Evolutionary conservation across 2,113 vertebrate species (phyloP).

Genomic region (Pica pica): DNA sequence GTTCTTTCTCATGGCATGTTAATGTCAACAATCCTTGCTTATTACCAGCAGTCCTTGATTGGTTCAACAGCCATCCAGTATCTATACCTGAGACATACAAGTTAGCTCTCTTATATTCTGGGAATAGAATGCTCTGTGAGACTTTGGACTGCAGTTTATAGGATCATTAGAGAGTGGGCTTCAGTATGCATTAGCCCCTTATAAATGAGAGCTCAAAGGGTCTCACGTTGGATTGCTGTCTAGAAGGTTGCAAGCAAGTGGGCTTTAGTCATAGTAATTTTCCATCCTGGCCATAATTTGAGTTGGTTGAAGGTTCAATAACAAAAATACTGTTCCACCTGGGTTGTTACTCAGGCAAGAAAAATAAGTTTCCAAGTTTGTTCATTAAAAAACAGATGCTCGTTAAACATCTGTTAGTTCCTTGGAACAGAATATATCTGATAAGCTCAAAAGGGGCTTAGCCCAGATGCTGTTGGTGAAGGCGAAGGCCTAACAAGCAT

Average conservation of each 20-base stretch:
- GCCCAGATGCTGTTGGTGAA: background rate
- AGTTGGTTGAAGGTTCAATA: background rate
- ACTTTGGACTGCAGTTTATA: background rate
- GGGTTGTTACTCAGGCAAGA: background rate
- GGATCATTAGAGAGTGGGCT: background rate
- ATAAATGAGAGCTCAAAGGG: background rate
- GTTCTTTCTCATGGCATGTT: background rate
- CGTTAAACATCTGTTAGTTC: background rate
- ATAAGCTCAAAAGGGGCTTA: background rate
- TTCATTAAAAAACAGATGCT: background rate
- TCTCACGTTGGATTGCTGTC: background rate
- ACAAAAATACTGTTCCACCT: background rate
- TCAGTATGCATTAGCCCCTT: background rate
- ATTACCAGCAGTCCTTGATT: background rate
- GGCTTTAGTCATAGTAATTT: background rate
- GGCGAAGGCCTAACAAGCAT: background rate
- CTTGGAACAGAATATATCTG: background rate
- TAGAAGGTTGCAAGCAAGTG: background rate
- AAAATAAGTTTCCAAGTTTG: background rate
- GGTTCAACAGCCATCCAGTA: background rate
- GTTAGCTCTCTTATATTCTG: background rate
- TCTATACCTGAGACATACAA: background rate
- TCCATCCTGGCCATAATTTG: background rate
- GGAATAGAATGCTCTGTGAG: background rate
- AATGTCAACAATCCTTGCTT: background rate